A percentile compares a stretch with the other conserved stretches of the same genome.
phyloP scores from a whole-genome alignment of 2,888 invertebrate genomes.

The Bimastos eiseni region DNA sequence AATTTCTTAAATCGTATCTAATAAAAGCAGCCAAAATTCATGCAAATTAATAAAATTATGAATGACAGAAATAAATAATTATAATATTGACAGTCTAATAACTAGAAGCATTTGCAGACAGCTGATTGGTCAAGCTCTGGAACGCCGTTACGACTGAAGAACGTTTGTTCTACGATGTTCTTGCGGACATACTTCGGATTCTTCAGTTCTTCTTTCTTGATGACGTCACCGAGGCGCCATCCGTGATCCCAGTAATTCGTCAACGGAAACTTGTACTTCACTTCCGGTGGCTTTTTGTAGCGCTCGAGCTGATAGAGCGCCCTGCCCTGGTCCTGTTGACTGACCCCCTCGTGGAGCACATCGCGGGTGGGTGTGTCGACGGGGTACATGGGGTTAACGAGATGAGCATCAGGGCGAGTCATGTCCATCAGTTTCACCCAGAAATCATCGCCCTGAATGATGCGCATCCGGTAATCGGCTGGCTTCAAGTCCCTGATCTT shows the following conservation, averaged over 20 bases:
- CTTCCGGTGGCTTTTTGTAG: conserved; percentile 52
- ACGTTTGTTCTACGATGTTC: conserved; percentile 25
- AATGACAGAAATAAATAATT: too few species aligned
- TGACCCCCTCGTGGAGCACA: conserved; percentile 51
- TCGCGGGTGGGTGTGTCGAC: conserved; percentile 45
- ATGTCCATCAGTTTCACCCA: not conserved
- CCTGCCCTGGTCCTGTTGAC: not conserved
- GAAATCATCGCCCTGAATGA: conserved; percentile 37
- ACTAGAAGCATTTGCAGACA: not conserved
- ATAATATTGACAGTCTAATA: not conserved
- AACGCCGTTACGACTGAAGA: conserved; percentile 8
- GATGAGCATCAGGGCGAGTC: not conserved
- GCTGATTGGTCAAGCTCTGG: conserved; percentile 19
- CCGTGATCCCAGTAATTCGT: conserved; percentile 59
- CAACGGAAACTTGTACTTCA: conserved; percentile 59
- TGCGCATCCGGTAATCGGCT: conserved; percentile 38
- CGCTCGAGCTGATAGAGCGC: not conserved
- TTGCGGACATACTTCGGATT: conserved; percentile 48
- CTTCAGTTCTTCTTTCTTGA: conserved; percentile 52
- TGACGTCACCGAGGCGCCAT: conserved; percentile 60
- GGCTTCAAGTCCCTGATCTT: conserved; percentile 35
- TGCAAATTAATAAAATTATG: too few species aligned
- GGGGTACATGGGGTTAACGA: conserved; percentile 54
- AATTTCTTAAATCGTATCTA: too few species aligned
- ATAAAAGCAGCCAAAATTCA: too few species aligned